Base-by-base conservation (phyloP, 1,140 invertebrate species). In the Bombus turneri region DNA sequence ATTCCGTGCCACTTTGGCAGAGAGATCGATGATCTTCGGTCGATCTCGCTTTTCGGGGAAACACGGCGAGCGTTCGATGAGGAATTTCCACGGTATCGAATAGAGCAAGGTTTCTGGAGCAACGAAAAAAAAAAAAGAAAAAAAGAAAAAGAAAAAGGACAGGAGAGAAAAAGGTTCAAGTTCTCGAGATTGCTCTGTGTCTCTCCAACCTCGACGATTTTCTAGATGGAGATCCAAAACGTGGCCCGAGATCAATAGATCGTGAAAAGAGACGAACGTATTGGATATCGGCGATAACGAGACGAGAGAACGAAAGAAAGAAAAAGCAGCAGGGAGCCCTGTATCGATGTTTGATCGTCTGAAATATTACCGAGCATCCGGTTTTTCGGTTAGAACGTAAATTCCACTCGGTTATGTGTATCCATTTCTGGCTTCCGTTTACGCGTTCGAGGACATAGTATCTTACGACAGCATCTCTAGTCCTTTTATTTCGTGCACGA, bases 401-500 rank as follows among this genome's bases (percentile, higher is more conserved):
- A 85, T 85, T 72, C 68, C 83, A 22, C 75, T 71, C 66, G 64
- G 66, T 79, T 84, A 71, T 75, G 47, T 47, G 74, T 66, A 81
- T 47, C n/a, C 81, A 18, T 59, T 28, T 34, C 41, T 25, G 18
- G 74, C 47, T 41, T 31, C 28, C 34, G 64, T 79, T 72, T 59
- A 80, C 41, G 76, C 75, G 68, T 80, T 39, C 83, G 68, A 37
- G 83, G 28, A 59, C 37, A 62, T 72, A 72, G 72, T 69, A 68
- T 77, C n/a, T n/a, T 31, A 22, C 47, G 9, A 34, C 31, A 62
- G 25, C 31, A 25, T 84, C 37, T 41, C 76, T 10, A 28, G 22
- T 28, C 31, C 34, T 71, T 72, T 85, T 85, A 85, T 80, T 80
- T 80, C 75, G 66, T 39, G 83, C 57, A 62, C 68, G 68, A 85